Base-by-base conservation (phyloP, 2,797 vertebrate species). In the Lophius americanus region DNA sequence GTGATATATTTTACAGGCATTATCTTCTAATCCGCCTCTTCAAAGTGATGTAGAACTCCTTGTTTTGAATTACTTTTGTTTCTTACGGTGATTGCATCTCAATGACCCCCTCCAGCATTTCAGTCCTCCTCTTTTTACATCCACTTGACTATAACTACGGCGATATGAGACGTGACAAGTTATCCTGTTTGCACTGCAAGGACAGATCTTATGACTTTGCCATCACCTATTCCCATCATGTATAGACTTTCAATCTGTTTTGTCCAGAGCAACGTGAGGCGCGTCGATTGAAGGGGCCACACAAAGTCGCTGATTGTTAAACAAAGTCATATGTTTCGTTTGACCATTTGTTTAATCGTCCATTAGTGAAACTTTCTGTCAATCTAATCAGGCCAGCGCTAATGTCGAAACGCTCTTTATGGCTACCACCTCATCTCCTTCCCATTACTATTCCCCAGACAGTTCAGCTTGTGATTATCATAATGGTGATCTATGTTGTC, bases 401-500 rank as follows among this genome's bases (percentile, higher is more conserved):
- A 89, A 90, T 88, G 84, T 86, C 73, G 86, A 80, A 85, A 82
- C 82, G 84, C 83, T 82, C 75, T 90, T 91, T 87, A 90, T 88
- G 65, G 78, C 86, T 64, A 81, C 84, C 85, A 90, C 88, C 88
- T 91, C 84, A 91, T 92, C 88, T 87, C 87, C 83, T 88, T 84
- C 81, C 85, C 86, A 90, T 92, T 89, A 91, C 86, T 82, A 90
- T 91, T 91, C 90, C 89, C 86, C 78, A 81, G 88, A 85, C 83
- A 66, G 78, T 60, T 72, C 82, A 9, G 79, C 77, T 85, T 71
- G 82, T 87, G 84, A 90, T 90, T 87, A 90, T 88, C 87, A 88
- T 91, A 91, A 90, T 90, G 88, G 88, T 90, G 88, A 91, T 92
- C 85, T 87, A 91, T 89, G 85, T 82, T 80, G 87, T 91, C 89